These are phyloP conservation scores for Eurytoma californica DNA, from an alignment of 2,888 invertebrate species.

Conservation along the genomic window DNA sequence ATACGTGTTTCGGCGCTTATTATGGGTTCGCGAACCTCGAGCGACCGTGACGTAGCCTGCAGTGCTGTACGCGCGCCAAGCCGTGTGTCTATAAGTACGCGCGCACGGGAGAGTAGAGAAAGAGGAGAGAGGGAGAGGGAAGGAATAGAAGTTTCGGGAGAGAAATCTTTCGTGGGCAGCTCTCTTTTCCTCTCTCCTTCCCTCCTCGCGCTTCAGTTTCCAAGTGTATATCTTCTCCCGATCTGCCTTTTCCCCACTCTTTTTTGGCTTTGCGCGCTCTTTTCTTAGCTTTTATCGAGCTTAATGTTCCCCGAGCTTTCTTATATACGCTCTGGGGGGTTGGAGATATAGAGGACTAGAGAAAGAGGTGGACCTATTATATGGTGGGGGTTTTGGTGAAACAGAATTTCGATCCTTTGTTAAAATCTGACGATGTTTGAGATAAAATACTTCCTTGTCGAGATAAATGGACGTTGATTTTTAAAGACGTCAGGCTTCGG, in stretches of 20 bases:
- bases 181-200: background rate
- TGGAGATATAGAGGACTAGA: constrained; percentile 4
- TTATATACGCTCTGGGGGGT: constrained; percentile 8
- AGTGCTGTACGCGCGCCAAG: constrained; percentile 4
- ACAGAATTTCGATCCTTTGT: constrained; percentile 38
- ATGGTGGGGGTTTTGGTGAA: constrained; percentile 23
- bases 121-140: background rate
- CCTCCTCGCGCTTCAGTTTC: background rate
- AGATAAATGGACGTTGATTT: constrained; percentile 38
- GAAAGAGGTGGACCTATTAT: constrained; percentile 29
- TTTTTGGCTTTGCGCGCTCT: constrained; percentile 12
- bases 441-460: constrained; percentile 36
- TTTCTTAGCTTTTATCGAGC: constrained; percentile 44
- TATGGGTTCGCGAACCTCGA: constrained; percentile 17
- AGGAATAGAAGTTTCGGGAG: background rate
- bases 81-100: constrained; percentile 9
- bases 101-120: too few species aligned
- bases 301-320: constrained; percentile 43
- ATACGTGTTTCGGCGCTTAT: constrained; percentile 7
- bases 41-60: constrained; percentile 26
- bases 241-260: background rate
- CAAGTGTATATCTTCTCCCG: constrained; percentile 7
- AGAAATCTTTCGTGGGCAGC: constrained; percentile 16
- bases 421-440: constrained; percentile 43
- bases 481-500: background rate